Percentiles rank a stretch among this genome's conserved stretches.
Conservation (phyloP, 2,888 invertebrate species). For the Prosopocoilus inquinatus region DNA sequence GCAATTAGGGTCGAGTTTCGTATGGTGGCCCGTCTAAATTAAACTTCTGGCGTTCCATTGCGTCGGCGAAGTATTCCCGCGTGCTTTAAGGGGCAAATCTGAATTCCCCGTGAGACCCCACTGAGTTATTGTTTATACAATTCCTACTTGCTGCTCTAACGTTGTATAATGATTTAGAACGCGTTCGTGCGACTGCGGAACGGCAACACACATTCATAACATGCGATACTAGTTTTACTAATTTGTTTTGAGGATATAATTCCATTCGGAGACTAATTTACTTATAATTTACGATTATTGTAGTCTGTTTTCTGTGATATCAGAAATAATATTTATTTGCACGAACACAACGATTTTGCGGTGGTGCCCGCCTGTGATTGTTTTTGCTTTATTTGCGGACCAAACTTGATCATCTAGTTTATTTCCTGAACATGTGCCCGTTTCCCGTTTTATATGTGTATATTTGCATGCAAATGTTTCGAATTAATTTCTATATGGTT, state of each 20-base stretch:
- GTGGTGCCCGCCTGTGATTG: not conserved
- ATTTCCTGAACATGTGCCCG: not conserved
- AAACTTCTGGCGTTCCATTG: too few species aligned
- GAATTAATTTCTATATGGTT: too few species aligned
- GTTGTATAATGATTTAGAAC: not conserved
- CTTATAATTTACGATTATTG: slow-evolving; percentile 5
- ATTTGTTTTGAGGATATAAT: slow-evolving; percentile 4
- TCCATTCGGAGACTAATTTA: slow-evolving; percentile 5
- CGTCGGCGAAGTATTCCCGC: too few species aligned
- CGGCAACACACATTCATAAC: not conserved
- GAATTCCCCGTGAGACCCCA: not conserved
- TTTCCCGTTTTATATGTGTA: not conserved
- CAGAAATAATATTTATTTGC: not conserved
- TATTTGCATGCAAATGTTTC: too few species aligned
- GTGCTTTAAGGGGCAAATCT: too few species aligned
- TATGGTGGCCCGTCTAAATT: too few species aligned
- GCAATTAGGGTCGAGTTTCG: slow-evolving; percentile 5
- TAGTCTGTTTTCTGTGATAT: not conserved
- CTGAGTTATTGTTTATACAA: not conserved
- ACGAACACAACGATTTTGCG: not conserved
- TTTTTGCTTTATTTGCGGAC: not conserved
- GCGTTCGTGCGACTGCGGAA: slow-evolving; percentile 2
- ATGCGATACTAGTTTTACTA: slow-evolving; percentile 3
- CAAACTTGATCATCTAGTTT: not conserved
- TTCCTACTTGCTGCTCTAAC: not conserved